Evolutionary conservation across 2,113 vertebrate genomes (phyloP).

Genomic region (Engystomops pustulosus): DNA sequence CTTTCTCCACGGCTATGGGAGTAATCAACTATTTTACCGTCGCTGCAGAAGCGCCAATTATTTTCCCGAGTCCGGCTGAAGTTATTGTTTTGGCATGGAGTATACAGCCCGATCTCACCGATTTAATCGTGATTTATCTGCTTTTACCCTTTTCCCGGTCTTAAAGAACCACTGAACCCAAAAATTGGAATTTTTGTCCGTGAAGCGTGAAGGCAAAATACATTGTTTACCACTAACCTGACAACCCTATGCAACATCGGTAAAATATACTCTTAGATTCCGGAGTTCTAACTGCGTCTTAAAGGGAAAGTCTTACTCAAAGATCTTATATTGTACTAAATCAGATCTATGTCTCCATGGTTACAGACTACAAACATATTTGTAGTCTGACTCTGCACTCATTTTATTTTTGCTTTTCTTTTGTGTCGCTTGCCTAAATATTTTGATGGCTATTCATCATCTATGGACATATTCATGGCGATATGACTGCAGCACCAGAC

Average conservation of each 20-base stretch:
- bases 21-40: constrained; percentile 20
- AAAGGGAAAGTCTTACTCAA: background rate
- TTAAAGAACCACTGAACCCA: constrained; percentile 1
- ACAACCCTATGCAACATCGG: background rate
- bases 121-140: constrained; percentile 18
- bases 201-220: background rate
- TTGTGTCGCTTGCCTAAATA: too few species aligned
- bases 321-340: background rate
- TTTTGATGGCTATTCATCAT: too few species aligned
- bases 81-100: constrained; percentile 11
- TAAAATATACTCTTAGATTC: too few species aligned
- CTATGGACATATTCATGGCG: background rate
- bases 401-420: too few species aligned
- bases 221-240: background rate
- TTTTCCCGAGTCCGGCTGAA: background rate
- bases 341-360: background rate
- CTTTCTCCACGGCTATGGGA: background rate
- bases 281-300: background rate
- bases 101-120: background rate
- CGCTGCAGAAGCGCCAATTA: constrained; percentile 4
- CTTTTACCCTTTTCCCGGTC: background rate
- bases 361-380: background rate
- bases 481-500: too few species aligned
- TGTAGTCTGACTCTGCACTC: background rate
- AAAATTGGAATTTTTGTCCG: background rate